phyloP scores from a whole-genome alignment of 2,888 invertebrate species.

The Heliconius hortense region DNA sequence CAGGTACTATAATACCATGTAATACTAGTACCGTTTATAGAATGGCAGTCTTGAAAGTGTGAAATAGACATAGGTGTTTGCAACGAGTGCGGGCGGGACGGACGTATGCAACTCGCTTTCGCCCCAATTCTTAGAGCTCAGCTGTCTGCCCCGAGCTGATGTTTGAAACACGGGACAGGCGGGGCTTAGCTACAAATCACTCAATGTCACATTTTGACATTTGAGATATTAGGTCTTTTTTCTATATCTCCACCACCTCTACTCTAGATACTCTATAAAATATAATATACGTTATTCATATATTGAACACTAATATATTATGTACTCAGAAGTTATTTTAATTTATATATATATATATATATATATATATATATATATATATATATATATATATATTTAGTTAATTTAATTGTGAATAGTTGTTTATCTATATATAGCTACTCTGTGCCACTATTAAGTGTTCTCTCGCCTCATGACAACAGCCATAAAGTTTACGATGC shows the following conservation, averaged over 20 bases:
- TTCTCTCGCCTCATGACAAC: slow-evolving; percentile 67
- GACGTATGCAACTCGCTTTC: slow-evolving; percentile 69
- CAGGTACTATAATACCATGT: slow-evolving; percentile 74
- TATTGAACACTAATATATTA: slow-evolving; percentile 3
- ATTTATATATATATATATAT: neutral
- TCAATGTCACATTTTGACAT: slow-evolving; percentile 83
- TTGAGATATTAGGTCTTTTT: slow-evolving; percentile 83
- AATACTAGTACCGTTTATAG: slow-evolving; percentile 76
- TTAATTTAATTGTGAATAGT: slow-evolving; percentile 25
- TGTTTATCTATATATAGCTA: slow-evolving; percentile 39
- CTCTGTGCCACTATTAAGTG: slow-evolving; percentile 58
- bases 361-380: neutral
- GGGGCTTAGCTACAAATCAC: slow-evolving; percentile 83
- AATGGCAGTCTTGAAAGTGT: slow-evolving; percentile 69
- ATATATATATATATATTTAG: slow-evolving; percentile 1
- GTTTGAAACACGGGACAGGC: slow-evolving; percentile 84
- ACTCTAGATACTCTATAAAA: slow-evolving; percentile 45
- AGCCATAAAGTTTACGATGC: slow-evolving; percentile 68
- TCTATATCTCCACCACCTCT: slow-evolving; percentile 79
- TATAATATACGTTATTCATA: slow-evolving; percentile 15
- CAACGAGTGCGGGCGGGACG: slow-evolving; percentile 63
- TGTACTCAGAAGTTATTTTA: neutral
- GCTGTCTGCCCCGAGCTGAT: slow-evolving; percentile 81
- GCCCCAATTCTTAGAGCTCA: slow-evolving; percentile 77
- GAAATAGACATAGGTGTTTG: slow-evolving; percentile 60